phyloP scores from a whole-genome alignment of 2,888 invertebrate genomes.

The Callimorpha dominula region DNA sequence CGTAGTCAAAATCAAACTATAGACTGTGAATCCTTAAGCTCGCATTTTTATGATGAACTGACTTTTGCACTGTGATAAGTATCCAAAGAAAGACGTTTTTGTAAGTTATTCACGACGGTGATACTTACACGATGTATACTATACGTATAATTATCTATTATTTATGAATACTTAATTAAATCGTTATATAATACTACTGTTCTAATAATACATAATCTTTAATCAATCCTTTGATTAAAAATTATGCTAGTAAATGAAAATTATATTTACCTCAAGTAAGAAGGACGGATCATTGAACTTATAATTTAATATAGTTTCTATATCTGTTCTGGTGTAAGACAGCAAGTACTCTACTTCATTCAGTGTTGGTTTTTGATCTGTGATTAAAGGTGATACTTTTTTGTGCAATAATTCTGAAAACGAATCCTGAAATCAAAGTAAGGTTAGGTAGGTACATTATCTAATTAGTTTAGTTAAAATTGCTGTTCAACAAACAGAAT shows the following conservation, averaged over 20 bases:
- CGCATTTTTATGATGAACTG: too few relatives aligned
- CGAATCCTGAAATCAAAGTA: slow-evolving; percentile 62
- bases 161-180: too few relatives aligned
- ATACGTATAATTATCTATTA: not conserved
- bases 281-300: slow-evolving; percentile 93
- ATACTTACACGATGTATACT: too few relatives aligned
- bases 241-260: not conserved
- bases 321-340: slow-evolving; percentile 70
- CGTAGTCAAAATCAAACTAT: too few relatives aligned
- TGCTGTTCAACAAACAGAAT: too few relatives aligned
- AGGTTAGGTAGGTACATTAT: not conserved
- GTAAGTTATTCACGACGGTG: too few relatives aligned
- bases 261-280: slow-evolving; percentile 89
- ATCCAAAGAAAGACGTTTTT: too few relatives aligned
- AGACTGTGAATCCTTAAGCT: too few relatives aligned
- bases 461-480: not conserved
- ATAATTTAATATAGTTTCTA: slow-evolving; percentile 90
- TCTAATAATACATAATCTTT: not conserved
- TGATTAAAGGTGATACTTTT: slow-evolving; percentile 70
- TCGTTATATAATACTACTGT: too few relatives aligned
- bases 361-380: slow-evolving; percentile 63
- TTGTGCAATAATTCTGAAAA: slow-evolving; percentile 61
- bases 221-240: not conserved
- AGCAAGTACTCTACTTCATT: slow-evolving; percentile 81
- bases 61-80: too few relatives aligned